Percentiles rank a stretch among this genome's conserved stretches.
Evolutionary conservation across 2,797 vertebrate genomes (phyloP).

Genomic region (Hafferia zeledoni): DNA sequence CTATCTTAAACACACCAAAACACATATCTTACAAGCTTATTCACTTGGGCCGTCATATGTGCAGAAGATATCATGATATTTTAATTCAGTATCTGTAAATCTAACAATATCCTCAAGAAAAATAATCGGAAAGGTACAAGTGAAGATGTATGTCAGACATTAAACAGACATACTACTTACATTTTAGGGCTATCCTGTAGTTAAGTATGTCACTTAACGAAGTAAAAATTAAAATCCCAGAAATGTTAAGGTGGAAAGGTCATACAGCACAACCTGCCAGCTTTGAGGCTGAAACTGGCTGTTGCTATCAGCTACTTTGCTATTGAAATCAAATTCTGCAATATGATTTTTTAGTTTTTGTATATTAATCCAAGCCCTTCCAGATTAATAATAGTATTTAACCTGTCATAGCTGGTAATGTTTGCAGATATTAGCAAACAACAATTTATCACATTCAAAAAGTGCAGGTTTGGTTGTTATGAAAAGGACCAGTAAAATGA

Average conservation of each 20-base stretch:
- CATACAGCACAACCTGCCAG: background rate
- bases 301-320: background rate
- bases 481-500: background rate
- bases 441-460: background rate
- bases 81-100: background rate
- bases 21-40: background rate
- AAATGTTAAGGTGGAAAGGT: background rate
- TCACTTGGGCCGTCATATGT: background rate
- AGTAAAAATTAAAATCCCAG: background rate
- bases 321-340: background rate
- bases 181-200: background rate
- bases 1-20: background rate
- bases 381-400: background rate
- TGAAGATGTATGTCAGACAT: background rate
- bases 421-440: background rate
- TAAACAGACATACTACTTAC: background rate
- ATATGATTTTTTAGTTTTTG: background rate
- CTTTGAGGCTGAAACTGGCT: background rate
- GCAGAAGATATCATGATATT: background rate
- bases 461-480: background rate
- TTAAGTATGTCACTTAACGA: background rate
- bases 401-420: background rate
- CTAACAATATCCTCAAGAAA: background rate
- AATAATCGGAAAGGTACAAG: background rate
- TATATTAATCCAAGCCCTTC: background rate